Evolutionary conservation across 92 coral and sea anemone species (phyloP).

Genomic region (Pocillopora meandrina): DNA sequence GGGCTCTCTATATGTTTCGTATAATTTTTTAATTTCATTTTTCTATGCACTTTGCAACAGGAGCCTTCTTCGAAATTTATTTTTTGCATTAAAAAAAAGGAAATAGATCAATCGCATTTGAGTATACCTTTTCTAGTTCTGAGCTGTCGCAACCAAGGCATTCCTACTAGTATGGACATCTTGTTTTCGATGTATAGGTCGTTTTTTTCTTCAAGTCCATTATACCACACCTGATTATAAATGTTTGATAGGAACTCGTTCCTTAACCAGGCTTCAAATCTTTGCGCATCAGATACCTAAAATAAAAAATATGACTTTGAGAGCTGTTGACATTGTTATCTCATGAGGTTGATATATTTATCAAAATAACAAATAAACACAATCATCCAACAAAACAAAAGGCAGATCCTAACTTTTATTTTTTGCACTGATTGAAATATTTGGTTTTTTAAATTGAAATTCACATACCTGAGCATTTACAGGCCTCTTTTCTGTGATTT

Average conservation of each 20-base stretch:
- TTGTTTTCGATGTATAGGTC: conserved; percentile 40
- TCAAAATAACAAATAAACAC: no score
- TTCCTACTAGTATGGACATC: conserved; percentile 44
- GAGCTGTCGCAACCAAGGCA: conserved; percentile 53
- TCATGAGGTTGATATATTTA: not conserved
- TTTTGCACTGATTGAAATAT: no score
- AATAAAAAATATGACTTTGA: not conserved
- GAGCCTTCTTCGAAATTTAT: no score
- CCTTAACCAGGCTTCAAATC: conserved; percentile 22
- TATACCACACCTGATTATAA: conserved; percentile 49
- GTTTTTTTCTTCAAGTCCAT: conserved; percentile 19
- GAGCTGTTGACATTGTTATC: not conserved
- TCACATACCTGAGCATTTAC: no score
- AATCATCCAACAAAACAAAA: no score
- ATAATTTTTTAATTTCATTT: no score
- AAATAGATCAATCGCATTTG: not conserved
- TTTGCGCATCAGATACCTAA: conserved; percentile 22
- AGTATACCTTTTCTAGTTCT: conserved; percentile 21
- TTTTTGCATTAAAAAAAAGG: not conserved
- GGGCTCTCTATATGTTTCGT: no score
- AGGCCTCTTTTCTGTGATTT: no score
- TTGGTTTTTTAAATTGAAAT: no score
- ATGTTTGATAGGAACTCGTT: conserved; percentile 37
- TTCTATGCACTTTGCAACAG: no score
- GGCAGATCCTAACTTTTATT: no score